Conservation (phyloP, 2,888 invertebrate species). For the Dermolepida albohirtum region DNA sequence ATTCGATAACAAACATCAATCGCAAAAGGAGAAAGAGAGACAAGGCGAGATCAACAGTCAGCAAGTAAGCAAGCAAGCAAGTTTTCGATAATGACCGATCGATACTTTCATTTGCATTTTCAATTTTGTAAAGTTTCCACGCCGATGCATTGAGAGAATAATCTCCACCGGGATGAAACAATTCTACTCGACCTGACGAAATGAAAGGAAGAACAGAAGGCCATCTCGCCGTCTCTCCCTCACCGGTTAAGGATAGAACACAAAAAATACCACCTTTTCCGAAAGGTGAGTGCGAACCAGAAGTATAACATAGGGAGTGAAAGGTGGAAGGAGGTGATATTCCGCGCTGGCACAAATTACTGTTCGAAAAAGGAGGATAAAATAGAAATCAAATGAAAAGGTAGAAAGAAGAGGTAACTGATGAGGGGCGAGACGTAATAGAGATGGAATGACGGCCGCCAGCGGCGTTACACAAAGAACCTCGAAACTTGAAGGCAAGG, state of each 20-base stretch:
- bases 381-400: conserved; percentile 63
- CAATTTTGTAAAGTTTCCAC: conserved; percentile 50
- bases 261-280: conserved; percentile 13
- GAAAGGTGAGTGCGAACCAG: conserved; percentile 13
- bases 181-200: conserved; percentile 48
- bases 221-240: conserved; percentile 42
- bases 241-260: background rate
- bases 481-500: conserved; percentile 59
- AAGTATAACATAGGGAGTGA: background rate
- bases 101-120: conserved; percentile 50
- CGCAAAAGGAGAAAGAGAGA: conserved; percentile 1
- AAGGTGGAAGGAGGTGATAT: conserved; percentile 9
- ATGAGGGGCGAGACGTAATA: conserved; percentile 5
- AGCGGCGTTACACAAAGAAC: conserved; percentile 63
- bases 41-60: too few species aligned
- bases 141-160: conserved; percentile 54
- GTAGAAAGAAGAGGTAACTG: conserved; percentile 50
- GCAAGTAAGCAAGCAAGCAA: conserved; percentile 14
- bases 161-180: conserved; percentile 55
- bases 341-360: conserved; percentile 44
- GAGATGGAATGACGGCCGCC: conserved; percentile 36
- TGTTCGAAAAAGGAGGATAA: conserved; percentile 48
- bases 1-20: conserved; percentile 38
- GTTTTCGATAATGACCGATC: conserved; percentile 43
- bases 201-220: conserved; percentile 47